Base-by-base conservation (phyloP, 2,888 invertebrate species). In the Pandemis cinnamomeana region DNA sequence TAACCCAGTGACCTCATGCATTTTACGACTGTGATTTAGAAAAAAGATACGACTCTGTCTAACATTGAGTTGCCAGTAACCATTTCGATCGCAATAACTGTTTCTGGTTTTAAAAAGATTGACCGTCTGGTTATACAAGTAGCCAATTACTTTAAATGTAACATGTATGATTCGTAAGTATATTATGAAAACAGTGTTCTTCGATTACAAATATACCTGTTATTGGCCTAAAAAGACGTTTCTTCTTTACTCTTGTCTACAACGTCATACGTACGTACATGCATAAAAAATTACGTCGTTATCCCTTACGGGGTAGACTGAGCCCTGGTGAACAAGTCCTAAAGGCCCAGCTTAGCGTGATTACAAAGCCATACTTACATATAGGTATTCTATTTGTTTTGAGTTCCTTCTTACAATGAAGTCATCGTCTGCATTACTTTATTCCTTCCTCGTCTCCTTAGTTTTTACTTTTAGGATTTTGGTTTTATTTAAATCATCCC, bases 1-100 rank as follows among this genome's bases (percentile, higher is more conserved):
- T 76, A 70, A 76, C 76, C 74, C 63, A 76, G 67, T 76, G 74
- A 74, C 76, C 76, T 72, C 70, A 66, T 67, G 67, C 74, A 74
- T 74, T 69, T 68, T 73, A 73, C 70, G 51, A 70, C 60, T 73
- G 69, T 60, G 51, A 73, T 73, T 53, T 67, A 71, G 58, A 67
- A 74, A 70, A 70, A 74, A 67, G n/a, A 51, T 74, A 62, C 61
- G 11, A 36, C 41, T 70, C 42, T 61, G 58, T 5, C n/a, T 48
- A 41, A 36, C 13, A 20, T 62, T 67, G 53, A 27, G 53, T 42
- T 74, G 20, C 44, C 64, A 61, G 60, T 44, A 73, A 66, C 66
- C 67, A 41, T 67, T 74, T 71, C 20, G 20, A 61, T 66, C 53
- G 73, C 53, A 36, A 62, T 74, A 71, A 74, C 70, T 62, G 70